Evolutionary conservation across 2,113 vertebrate species (phyloP), one percentile per base, ranked within the genome.

Genomic region (Sclerurus mexicanus): DNA sequence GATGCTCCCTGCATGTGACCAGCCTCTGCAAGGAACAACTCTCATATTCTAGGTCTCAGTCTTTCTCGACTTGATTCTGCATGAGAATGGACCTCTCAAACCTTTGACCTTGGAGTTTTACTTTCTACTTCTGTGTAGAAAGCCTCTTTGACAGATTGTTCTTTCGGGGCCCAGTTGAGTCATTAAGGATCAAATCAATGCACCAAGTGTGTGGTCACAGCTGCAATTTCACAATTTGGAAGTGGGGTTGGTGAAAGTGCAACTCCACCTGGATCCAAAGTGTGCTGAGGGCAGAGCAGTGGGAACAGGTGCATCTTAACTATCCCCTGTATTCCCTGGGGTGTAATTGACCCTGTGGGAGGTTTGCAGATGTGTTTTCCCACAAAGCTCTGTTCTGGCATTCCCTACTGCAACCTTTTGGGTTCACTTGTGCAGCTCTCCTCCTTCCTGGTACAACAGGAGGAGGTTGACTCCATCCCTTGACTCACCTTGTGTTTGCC

Each of bases 101-200:
- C 73, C 40, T 92, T 55, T 84, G 93, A 96, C 79, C 79, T 78
- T 90, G 80, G 85, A 94, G 90, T 93, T 96, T 50, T 84, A 74
- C 80, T 89, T 97, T 97, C 92, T 96, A 89, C 95, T 55, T 80
- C 22, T 56, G 66, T 52, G 96, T 97, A 96, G 96, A 96, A 95
- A 87, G 95, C 95, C 96, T 97, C 95, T 97, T 97, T 96, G 96
- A 96, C 93, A 94, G 96, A 96, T 97, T 96, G 92, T 20, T 53
- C 77, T 50, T n/a, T 14, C 20, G 63, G 55, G 22, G 19, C n/a
- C 55, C 71, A 63, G 39, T 10, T 16, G 87, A 55, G 35, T 46
- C 44, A 5, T 44, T 63, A 17, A 13, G 39, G 12, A 60, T 62
- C 53, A 49, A 76, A 73, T 28, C 40, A 4, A 71, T 9, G 39